A percentile compares a stretch with the other conserved stretches of the same genome.
Conservation (phyloP, 2,113 vertebrate species). For the Piaya cayana region DNA sequence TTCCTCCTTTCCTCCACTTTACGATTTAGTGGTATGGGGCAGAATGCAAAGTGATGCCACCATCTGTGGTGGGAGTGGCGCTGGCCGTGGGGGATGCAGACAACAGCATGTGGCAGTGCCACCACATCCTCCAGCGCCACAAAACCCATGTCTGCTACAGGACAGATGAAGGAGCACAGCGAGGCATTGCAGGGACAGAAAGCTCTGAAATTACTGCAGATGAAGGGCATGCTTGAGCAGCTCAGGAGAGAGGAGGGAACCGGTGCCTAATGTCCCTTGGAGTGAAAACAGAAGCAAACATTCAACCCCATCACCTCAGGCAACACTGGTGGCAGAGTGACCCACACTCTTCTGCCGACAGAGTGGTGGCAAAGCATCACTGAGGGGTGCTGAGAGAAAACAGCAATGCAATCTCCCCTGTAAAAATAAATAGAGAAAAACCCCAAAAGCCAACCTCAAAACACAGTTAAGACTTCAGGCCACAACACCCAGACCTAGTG, state of each 20-base stretch:
- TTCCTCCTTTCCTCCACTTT: not conserved
- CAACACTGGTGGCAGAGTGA: accelerated
- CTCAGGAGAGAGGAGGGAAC: not conserved
- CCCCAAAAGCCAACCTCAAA: not conserved
- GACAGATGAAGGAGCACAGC: accelerated
- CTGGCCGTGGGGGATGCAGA: accelerated
- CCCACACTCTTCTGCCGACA: accelerated
- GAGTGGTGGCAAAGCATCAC: not conserved
- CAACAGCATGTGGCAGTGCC: not conserved
- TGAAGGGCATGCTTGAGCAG: not conserved
- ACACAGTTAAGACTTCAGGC: not conserved
- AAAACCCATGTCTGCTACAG: accelerated
- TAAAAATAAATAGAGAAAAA: not conserved
- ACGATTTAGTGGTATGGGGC: accelerated
- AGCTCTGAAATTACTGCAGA: not conserved
- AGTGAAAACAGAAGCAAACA: accelerated
- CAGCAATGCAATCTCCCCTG: accelerated
- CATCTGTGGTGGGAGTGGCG: not conserved
- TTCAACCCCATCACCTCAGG: not conserved
- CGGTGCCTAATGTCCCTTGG: accelerated
- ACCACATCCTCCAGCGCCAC: accelerated
- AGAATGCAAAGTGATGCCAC: not conserved
- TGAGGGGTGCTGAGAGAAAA: not conserved
- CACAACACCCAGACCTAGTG: accelerated
- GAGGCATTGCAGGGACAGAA: not conserved